These are phyloP conservation scores for Graptemys geographica DNA, from an alignment of 2,797 vertebrate species.

Conservation along the genomic window DNA sequence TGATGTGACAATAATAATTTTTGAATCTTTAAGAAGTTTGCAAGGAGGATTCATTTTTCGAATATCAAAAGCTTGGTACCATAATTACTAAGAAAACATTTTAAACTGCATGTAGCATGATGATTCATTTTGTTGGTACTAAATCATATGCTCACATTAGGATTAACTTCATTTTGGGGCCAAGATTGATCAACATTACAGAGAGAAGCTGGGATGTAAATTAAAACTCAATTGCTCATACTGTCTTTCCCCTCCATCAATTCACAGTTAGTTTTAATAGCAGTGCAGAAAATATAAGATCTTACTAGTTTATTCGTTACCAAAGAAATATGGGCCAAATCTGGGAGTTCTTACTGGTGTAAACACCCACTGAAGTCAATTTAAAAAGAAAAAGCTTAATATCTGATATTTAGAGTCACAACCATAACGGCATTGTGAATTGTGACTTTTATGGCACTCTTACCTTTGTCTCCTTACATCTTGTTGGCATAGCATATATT, in stretches of 20 bases:
- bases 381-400: background rate
- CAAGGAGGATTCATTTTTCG: background rate
- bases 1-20: background rate
- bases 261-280: background rate
- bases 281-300: background rate
- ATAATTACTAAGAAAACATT: background rate
- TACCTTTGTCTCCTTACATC: background rate
- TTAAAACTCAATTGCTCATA: background rate
- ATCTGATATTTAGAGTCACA: background rate
- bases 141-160: background rate
- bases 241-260: background rate
- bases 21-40: background rate
- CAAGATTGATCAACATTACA: background rate
- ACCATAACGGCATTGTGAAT: background rate
- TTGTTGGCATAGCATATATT: background rate
- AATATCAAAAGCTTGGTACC: background rate
- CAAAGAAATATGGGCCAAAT: background rate
- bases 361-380: background rate
- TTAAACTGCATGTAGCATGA: background rate
- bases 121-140: background rate
- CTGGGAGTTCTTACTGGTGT: background rate
- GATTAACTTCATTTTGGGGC: slow-evolving; percentile 1
- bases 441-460: background rate
- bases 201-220: background rate
- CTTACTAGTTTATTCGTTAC: background rate